Evolutionary conservation across 2,888 invertebrate genomes (phyloP).

Genomic region (Stenotaenia linearis): DNA sequence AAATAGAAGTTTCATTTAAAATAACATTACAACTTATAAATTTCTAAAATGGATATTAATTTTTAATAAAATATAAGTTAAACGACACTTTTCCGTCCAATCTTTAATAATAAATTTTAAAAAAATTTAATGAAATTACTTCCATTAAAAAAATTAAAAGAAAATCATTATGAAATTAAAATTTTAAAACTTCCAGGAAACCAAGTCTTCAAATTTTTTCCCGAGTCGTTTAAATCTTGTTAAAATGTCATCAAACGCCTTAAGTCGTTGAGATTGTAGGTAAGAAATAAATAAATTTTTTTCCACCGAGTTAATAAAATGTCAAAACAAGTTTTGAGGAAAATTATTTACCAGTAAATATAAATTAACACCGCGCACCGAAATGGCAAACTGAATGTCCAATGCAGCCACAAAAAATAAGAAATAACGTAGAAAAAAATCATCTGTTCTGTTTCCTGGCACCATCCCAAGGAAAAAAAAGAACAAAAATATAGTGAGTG

Average conservation of each 20-base stretch:
- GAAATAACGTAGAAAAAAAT: background rate
- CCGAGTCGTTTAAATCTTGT: background rate
- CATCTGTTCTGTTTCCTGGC: background rate
- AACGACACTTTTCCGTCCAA: too few relatives aligned
- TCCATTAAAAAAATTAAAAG: background rate
- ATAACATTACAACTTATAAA: too few relatives aligned
- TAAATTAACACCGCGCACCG: too few relatives aligned
- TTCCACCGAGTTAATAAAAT: too few relatives aligned
- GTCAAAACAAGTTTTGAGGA: too few relatives aligned
- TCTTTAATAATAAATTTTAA: too few relatives aligned
- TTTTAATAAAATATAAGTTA: too few relatives aligned
- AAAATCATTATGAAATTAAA: background rate
- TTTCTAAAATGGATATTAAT: too few relatives aligned
- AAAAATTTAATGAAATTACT: too few relatives aligned
- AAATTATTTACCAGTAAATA: too few relatives aligned
- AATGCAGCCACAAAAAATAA: background rate
- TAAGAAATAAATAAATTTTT: background rate
- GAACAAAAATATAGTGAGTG: slow-evolving; percentile 16
- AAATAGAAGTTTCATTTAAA: too few relatives aligned
- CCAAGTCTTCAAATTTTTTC: background rate
- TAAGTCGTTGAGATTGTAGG: background rate
- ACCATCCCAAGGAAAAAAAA: background rate
- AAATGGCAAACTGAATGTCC: background rate
- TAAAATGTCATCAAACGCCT: background rate
- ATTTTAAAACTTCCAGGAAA: background rate